Conservation (phyloP, 2,797 vertebrate species). For the Scolopax bukidnonensis region DNA sequence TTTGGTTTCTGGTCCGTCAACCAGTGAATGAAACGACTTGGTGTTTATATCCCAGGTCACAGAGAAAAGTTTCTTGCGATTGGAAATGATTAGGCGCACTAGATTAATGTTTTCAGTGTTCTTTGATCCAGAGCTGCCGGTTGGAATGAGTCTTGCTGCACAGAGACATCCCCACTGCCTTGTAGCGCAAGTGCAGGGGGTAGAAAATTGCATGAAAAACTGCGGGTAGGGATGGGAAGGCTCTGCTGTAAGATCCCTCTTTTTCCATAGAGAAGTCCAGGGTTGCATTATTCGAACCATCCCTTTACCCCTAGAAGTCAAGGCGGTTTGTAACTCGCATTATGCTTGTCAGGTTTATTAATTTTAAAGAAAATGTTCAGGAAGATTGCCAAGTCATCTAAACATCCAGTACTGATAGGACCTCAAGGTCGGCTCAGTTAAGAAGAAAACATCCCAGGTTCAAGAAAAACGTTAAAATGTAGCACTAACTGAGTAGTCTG, state of each 20-base stretch:
- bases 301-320: constrained; percentile 26
- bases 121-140: constrained; percentile 66
- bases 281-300: constrained; percentile 16
- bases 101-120: constrained; percentile 55
- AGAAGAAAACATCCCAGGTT: not conserved
- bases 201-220: constrained; percentile 32
- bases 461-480: not conserved
- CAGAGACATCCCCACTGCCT: not conserved
- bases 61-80: constrained; percentile 29
- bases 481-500: not conserved
- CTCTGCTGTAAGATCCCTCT: not conserved
- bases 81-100: constrained; percentile 57
- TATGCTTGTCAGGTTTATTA: not conserved
- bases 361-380: constrained; percentile 5
- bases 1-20: constrained; percentile 60
- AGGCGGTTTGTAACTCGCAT: not conserved
- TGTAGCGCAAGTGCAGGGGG: not conserved
- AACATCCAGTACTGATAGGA: not conserved
- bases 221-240: not conserved
- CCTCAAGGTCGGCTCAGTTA: not conserved
- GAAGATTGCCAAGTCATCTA: not conserved
- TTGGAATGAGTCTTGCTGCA: constrained; percentile 53
- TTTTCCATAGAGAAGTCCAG: not conserved
- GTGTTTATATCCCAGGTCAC: constrained; percentile 60
- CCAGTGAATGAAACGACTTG: constrained; percentile 28